These are phyloP conservation scores for Tretioscincus oriximinensis DNA, from an alignment of 2,113 vertebrate species.

Conservation along the genomic window DNA sequence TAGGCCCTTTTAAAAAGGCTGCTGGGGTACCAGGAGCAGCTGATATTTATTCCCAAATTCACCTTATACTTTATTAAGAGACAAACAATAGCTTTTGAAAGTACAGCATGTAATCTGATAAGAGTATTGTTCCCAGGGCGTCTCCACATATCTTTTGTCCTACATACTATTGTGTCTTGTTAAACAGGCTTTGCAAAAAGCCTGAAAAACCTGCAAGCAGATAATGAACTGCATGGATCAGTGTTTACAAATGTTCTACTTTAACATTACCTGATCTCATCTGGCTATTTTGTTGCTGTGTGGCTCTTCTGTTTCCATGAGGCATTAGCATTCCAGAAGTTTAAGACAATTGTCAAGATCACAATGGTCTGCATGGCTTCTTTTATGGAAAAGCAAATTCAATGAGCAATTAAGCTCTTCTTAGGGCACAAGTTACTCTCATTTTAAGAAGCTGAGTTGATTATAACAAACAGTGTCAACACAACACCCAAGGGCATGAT, in stretches of 20 bases:
- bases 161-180: neutral
- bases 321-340: neutral
- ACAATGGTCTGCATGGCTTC: neutral
- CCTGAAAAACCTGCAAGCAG: neutral
- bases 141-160: neutral
- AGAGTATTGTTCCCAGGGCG: neutral
- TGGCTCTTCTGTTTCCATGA: neutral
- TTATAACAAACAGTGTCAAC: neutral
- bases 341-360: neutral
- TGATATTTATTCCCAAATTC: neutral
- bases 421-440: neutral
- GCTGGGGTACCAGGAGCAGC: neutral
- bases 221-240: neutral
- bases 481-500: neutral
- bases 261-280: neutral
- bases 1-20: neutral
- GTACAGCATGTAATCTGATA: neutral
- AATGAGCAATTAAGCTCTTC: neutral
- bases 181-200: conserved; percentile 1
- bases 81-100: neutral
- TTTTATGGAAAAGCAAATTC: neutral
- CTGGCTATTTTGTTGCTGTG: neutral
- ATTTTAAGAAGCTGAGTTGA: neutral
- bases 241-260: neutral
- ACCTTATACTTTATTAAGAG: neutral